Base-by-base conservation (phyloP, 1,140 invertebrate genomes). In the Heliconius hermathena region DNA sequence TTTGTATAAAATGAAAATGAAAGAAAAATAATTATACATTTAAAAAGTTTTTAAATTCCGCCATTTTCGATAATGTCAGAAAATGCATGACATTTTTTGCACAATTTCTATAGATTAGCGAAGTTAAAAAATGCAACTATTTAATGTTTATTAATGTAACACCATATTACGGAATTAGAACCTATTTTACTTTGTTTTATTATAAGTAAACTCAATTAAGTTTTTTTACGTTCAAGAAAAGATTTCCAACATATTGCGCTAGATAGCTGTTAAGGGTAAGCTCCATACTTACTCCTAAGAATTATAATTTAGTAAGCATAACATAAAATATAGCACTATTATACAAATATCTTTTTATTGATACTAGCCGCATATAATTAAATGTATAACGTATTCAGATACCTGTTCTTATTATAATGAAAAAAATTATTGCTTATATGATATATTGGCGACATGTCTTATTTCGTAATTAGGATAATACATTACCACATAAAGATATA, bases 381-480 rank as follows among this genome's bases (percentile, higher is more conserved):
- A 66, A 66, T 66, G 60, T 66, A 66, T 66, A 66, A 29, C 26
- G 60, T 66, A 66, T 60, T 60, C 60, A 26, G 71, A 74, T 38
- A n/a, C 3, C 22, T 77, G 76, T 83, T 71, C 87, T 91, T 88
- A 90, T 72, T 78, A 79, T 83, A 89, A 85, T 85, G 84, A 88
- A 85, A 82, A 86, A 87, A 83, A 89, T 88, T 91, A 92, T 93
- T 93, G 90, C 90, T 92, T 91, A 90, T 77, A 89, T 91, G 88
- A 91, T 90, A 91, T 89, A 91, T 91, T 90, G 88, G 88, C 89
- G 82, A 89, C 76, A 86, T 77, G 79, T 76, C 79, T 80, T 80
- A 80, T 84, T 88, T 79, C 82, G 79, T 92, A 89, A 86, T 84
- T 91, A 89, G 78, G 83, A 86, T 89, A 81, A 89, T 83, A 87